Evolutionary conservation across 1,140 invertebrate genomes (phyloP).

Genomic region (Eupristina koningsbergeri): DNA sequence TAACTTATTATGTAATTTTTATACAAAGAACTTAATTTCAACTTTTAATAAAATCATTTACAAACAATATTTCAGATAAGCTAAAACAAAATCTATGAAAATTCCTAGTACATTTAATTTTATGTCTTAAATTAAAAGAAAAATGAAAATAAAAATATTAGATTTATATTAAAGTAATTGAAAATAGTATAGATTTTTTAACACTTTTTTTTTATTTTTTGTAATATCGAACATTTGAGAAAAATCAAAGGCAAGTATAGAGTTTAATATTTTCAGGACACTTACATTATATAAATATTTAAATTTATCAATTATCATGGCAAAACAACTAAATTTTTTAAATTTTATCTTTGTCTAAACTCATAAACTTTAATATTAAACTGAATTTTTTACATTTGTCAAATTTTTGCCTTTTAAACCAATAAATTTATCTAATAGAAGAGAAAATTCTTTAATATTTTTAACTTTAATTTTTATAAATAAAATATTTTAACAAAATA

Average conservation of each 20-base stretch:
- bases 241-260: conserved; percentile 19
- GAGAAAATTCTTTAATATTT: not conserved
- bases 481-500: not conserved
- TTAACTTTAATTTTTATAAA: not conserved
- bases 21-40: not conserved
- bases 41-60: not conserved
- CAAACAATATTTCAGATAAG: conserved; percentile 21
- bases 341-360: no score
- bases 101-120: not conserved
- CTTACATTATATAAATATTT: not conserved
- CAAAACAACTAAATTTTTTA: not conserved
- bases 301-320: conserved; percentile 34
- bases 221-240: conserved; percentile 46
- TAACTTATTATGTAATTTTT: not conserved
- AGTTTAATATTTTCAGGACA: conserved; percentile 31
- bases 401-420: no score
- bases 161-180: not conserved
- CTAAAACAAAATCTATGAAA: not conserved
- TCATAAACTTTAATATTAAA: no score
- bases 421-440: no score
- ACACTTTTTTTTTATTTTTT: not conserved
- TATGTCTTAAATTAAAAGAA: not conserved
- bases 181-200: no score
- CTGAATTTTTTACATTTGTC: no score
- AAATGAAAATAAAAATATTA: not conserved